Percentiles rank a stretch among this genome's conserved stretches.
Conservation (phyloP, 2,888 invertebrate genomes). For the Torymus auratus region DNA sequence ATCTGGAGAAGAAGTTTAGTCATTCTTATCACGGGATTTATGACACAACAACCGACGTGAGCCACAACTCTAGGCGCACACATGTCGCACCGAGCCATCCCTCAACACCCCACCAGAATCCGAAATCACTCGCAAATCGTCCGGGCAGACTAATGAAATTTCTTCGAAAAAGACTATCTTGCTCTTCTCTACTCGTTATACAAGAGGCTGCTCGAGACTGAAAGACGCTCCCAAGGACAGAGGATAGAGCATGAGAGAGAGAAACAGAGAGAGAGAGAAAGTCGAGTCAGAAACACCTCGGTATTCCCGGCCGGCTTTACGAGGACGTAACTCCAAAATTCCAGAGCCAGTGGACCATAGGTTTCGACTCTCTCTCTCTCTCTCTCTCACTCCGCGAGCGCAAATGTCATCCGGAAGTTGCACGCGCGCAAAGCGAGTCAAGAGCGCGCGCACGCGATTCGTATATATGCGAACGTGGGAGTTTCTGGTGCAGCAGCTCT, state of each 20-base stretch:
- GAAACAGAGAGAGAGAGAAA: background rate
- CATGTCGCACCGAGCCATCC: too few relatives aligned
- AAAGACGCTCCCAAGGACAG: background rate
- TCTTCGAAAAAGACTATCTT: background rate
- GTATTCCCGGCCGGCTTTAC: slow-evolving; percentile 44
- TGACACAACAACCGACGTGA: too few relatives aligned
- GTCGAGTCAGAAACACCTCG: slow-evolving; percentile 19
- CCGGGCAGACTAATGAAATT: background rate
- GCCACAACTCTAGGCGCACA: too few relatives aligned
- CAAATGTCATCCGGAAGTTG: slow-evolving; percentile 43
- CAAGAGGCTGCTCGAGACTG: slow-evolving; percentile 1
- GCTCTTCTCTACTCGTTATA: background rate
- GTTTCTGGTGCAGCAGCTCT: too few relatives aligned
- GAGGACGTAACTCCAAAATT: slow-evolving; percentile 41
- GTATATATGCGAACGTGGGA: slow-evolving; percentile 7
- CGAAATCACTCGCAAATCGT: too few relatives aligned
- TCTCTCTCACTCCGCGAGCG: background rate
- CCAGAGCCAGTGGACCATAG: slow-evolving; percentile 29
- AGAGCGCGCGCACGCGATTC: background rate
- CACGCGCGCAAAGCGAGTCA: background rate
- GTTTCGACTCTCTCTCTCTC: background rate
- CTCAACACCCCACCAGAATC: too few relatives aligned
- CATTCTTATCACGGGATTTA: too few relatives aligned
- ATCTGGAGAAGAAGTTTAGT: too few relatives aligned
- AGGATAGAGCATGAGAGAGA: too few relatives aligned